Percentiles rank a stretch among this genome's conserved stretches.
Evolutionary conservation across 2,113 vertebrate species (phyloP).

Genomic region (Hippocampus barbouri): DNA sequence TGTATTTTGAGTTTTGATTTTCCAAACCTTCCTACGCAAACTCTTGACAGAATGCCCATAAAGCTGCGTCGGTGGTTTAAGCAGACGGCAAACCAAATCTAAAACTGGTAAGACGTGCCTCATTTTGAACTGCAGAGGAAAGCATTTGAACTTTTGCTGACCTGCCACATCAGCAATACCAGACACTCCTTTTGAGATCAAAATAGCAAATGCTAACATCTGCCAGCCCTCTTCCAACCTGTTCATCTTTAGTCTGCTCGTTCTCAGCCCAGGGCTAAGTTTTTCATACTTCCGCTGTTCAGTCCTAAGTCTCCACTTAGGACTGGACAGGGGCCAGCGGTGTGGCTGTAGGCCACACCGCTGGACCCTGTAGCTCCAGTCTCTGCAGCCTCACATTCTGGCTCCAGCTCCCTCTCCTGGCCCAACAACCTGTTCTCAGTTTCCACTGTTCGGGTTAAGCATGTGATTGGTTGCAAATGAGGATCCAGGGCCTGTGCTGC

Average conservation of each 20-base stretch:
- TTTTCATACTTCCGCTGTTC: not conserved
- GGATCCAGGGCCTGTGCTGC: not conserved
- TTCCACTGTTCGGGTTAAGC: not conserved
- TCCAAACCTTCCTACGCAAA: not conserved
- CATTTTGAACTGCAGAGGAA: not conserved
- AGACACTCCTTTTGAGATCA: not conserved
- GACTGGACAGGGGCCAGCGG: too few relatives aligned
- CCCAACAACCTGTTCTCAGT: not conserved
- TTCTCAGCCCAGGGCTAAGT: not conserved
- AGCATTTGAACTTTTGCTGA: not conserved
- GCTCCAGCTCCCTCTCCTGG: not conserved
- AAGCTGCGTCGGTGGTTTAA: not conserved
- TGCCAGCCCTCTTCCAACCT: not conserved
- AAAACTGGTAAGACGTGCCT: not conserved
- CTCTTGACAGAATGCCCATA: not conserved
- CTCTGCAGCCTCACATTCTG: not conserved
- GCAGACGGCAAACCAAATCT: not conserved
- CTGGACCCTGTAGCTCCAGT: not conserved
- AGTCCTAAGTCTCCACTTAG: not conserved
- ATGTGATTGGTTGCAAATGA: not conserved
- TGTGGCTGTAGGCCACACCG: too few relatives aligned
- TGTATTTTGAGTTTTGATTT: not conserved
- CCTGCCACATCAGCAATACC: conserved; percentile 1
- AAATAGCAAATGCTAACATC: not conserved
- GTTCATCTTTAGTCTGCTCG: not conserved